Percentiles rank a stretch among this genome's conserved stretches.
Evolutionary conservation across 2,113 vertebrate genomes (phyloP).

Genomic region (Coryphaenoides rupestris): DNA sequence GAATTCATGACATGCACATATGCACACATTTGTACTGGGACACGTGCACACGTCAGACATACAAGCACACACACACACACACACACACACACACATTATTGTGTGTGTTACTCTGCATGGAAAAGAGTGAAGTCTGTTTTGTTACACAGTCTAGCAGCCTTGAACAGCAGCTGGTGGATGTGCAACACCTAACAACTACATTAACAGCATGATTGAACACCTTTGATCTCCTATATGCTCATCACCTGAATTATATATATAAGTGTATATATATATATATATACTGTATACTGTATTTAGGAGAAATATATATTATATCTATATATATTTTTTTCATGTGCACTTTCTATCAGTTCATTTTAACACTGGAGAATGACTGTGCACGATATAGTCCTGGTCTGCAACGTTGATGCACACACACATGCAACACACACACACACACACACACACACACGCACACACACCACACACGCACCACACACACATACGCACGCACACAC

Average conservation of each 20-base stretch:
- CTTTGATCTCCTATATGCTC: too few relatives aligned
- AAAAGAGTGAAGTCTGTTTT: neutral
- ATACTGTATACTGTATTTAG: too few relatives aligned
- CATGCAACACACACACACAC: neutral
- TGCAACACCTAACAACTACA: too few relatives aligned
- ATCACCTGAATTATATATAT: too few relatives aligned
- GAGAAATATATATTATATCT: neutral
- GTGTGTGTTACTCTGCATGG: neutral
- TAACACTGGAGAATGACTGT: neutral
- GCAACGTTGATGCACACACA: neutral
- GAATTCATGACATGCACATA: constrained; percentile 46
- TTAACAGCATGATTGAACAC: too few relatives aligned
- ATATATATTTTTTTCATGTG: neutral
- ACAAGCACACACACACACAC: constrained; percentile 1
- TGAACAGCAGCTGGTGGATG: too few relatives aligned
- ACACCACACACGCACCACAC: neutral
- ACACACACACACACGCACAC: neutral
- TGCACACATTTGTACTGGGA: too few relatives aligned
- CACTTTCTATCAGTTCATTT: neutral
- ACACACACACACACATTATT: neutral
- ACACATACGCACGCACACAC: neutral
- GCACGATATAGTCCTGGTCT: neutral
- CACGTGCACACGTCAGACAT: neutral
- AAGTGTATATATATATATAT: too few relatives aligned
- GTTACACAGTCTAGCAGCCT: too few relatives aligned